Base-by-base conservation (phyloP, 1,140 invertebrate species). In the Lycorma delicatula region DNA sequence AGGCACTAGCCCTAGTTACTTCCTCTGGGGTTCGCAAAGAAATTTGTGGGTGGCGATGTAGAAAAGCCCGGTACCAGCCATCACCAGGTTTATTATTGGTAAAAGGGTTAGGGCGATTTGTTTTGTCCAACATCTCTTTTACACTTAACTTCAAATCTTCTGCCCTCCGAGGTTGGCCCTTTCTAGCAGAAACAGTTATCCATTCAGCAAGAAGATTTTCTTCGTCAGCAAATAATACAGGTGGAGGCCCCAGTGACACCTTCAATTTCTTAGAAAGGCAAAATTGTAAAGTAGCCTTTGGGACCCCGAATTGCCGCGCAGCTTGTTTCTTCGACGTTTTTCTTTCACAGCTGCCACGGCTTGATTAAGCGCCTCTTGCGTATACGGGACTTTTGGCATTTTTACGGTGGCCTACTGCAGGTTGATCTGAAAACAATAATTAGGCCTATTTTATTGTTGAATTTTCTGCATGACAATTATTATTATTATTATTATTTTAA, bases 61-160 rank as follows among this genome's bases (percentile, higher is more conserved):
- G 34, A 65, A 70, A 70, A 4, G 51, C 59, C 56, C 69, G 65
- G 57, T 66, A 68, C 70, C 69, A 73, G 29, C 61, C 64, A 18
- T 66, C 59, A 5, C 68, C 66, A 9, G 70, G 65, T 27, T 47
- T 59, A 55, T 66, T 66, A 59, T 68, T 52, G 52, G 56, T 63
- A 62, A 70, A 69, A n/a, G 62, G 62, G 55, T 62, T 66, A 46
- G 41, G 41, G 41, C 41, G 41, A 16, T 46, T 46, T 18, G 41
- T 7, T 46, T 46, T 46, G 41, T 46, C 41, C 18, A 46, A 46
- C 41, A 46, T 46, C 41, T 46, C 41, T 46, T 18, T 22, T 7
- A 46, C 41, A 46, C 41, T 46, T 22, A 46, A 46, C 41, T 46
- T 46, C 20, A 46, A 46, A 46, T 46, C 41, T 46, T 46, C 41